Percentiles rank a stretch among this genome's conserved stretches.
Conservation (phyloP, 2,797 vertebrate species). For the Sebastolobus alascanus region DNA sequence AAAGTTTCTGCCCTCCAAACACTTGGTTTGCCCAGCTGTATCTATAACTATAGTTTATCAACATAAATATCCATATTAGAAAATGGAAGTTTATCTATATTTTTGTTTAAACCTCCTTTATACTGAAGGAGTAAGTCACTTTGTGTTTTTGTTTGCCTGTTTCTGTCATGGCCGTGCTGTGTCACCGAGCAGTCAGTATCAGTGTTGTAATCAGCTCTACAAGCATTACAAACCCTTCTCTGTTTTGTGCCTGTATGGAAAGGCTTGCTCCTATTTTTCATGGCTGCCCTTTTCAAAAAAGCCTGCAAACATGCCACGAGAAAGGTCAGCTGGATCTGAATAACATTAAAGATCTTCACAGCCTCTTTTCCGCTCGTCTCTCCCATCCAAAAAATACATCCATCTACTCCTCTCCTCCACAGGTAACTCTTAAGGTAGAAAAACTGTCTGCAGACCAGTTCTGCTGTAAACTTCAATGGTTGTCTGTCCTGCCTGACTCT, state of each 20-base stretch:
- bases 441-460: slow-evolving; percentile 26
- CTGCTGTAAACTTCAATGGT: neutral
- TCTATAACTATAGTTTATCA: neutral
- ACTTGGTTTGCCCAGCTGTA: neutral
- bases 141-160: slow-evolving; percentile 2
- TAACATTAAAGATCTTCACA: slow-evolving; percentile 63
- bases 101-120: neutral
- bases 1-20: neutral
- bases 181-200: slow-evolving; percentile 10
- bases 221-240: slow-evolving; percentile 29
- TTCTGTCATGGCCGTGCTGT: neutral
- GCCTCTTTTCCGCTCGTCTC: slow-evolving; percentile 31
- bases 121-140: neutral
- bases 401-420: slow-evolving; percentile 11
- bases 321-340: slow-evolving; percentile 79
- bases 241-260: slow-evolving; percentile 32
- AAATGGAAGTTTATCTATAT: neutral
- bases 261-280: slow-evolving; percentile 51
- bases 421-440: slow-evolving; percentile 19
- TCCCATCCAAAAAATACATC: slow-evolving; percentile 33
- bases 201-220: slow-evolving; percentile 37
- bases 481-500: slow-evolving; percentile 15
- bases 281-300: slow-evolving; percentile 79
- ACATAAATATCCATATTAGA: neutral
- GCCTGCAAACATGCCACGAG: slow-evolving; percentile 61